Evolutionary conservation across 2,797 vertebrate species (phyloP), one percentile per base, ranked within the genome.

Genomic region (Podargus strigoides): DNA sequence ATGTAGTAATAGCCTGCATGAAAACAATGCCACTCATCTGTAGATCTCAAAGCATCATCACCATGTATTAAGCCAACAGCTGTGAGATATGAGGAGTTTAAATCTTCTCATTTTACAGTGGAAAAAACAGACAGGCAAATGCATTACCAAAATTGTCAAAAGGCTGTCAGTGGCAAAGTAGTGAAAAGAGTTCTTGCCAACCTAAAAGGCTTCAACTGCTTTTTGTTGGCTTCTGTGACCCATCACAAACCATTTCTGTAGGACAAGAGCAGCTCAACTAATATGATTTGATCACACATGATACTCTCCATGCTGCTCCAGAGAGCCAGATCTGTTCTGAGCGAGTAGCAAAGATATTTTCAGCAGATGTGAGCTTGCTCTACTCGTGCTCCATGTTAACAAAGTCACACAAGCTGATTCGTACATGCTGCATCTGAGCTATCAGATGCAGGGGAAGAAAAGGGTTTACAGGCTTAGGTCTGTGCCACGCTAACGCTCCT

Each of bases 401-500:
- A 64, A 91, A 93, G 70, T 14, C n/a, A 44, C 22, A 13, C 2
- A 6, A 91, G 37, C n/a, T 75, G 58, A 4, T 52, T 58, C 55
- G 34, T 20, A 63, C 0, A 0, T 22, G 24, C 47, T 82, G 10
- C 18, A 23, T 3, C 39, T 17, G 27, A 52, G 44, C 24, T 52
- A 16, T 30, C 32, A 68, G 66, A 49, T 0, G 2, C 26, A 56
- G 55, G 26, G 41, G 52, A 46, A 56, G 55, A 58, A 75, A 62
- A 37, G 23, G 34, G 20, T 19, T 91, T 42, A 46, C 22, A 36
- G 0, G 0, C 47, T 64, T 49, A 62, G 34, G 32, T 78, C 56
- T 60, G 68, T 12, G 26, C 47, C 56, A 12, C 2, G 1, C 21
- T 58, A 58, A 39, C 28, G 1, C n/a, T 27, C 1, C 0, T 3